A percentile compares a stretch with the other conserved stretches of the same genome.
phyloP scores from a whole-genome alignment of 1,140 invertebrate species.

The Phymastichus coffea region DNA sequence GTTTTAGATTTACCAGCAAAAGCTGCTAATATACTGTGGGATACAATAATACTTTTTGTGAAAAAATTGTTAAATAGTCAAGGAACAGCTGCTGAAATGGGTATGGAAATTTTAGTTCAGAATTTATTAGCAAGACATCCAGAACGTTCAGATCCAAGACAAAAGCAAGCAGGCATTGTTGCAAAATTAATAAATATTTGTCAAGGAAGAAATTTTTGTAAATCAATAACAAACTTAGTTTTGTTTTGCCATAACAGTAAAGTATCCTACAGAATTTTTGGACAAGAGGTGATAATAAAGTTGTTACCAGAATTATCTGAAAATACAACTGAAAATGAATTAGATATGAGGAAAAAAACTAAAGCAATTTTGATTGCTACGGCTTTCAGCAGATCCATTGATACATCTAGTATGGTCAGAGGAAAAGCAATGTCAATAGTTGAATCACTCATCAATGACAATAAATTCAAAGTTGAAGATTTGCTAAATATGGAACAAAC shows the following conservation, averaged over 20 bases:
- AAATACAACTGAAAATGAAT: constrained; percentile 18
- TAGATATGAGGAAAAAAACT: constrained; percentile 29
- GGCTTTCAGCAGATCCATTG: constrained; percentile 58
- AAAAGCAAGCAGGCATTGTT: constrained; percentile 57
- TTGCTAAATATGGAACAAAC: constrained; percentile 49
- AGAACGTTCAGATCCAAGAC: constrained; percentile 61
- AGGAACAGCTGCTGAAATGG: constrained; percentile 45
- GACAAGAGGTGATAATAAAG: constrained; percentile 60
- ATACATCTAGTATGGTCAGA: constrained; percentile 61
- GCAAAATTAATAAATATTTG: constrained; percentile 55
- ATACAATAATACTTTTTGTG: constrained; percentile 59
- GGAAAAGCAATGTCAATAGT: too few species aligned
- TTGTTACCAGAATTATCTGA: constrained; percentile 46
- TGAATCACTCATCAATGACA: constrained; percentile 43
- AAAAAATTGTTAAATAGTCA: constrained; percentile 50
- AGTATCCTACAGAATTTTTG: constrained; percentile 57
- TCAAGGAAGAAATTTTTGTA: constrained; percentile 40
- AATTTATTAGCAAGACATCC: constrained; percentile 61
- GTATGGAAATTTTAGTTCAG: constrained; percentile 59
- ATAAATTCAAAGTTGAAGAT: constrained; percentile 47
- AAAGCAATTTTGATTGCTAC: constrained; percentile 56
- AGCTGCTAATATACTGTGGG: constrained; percentile 48
- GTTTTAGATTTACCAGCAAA: constrained; percentile 50
- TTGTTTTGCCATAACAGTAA: constrained; percentile 56
- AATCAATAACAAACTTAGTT: constrained; percentile 57